Conservation (phyloP, 2,113 vertebrate genomes). For the Ophthalmolycus amberensis region DNA sequence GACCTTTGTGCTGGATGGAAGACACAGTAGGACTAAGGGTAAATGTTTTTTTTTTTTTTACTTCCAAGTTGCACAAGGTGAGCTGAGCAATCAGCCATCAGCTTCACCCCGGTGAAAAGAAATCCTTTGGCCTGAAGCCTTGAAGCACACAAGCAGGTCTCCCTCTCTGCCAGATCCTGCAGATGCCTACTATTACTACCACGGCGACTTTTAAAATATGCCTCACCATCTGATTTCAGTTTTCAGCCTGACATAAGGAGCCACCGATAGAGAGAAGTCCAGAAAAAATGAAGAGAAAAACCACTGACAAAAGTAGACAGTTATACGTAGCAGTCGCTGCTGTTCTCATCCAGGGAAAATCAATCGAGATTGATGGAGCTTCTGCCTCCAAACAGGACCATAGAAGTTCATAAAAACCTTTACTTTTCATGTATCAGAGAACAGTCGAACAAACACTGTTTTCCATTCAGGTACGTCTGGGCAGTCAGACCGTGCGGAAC, state of each 20-base stretch:
- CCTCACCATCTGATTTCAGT: constrained; percentile 75
- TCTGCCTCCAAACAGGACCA: constrained; percentile 27
- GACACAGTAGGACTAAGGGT: constrained; percentile 37
- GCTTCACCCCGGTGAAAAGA: constrained; percentile 56
- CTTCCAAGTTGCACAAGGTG: constrained; percentile 52
- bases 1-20: constrained; percentile 31
- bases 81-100: constrained; percentile 66
- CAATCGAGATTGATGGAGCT: constrained; percentile 15
- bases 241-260: constrained; percentile 51
- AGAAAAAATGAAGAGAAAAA: constrained; percentile 1
- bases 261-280: constrained; percentile 10
- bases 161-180: constrained; percentile 65
- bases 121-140: constrained; percentile 66
- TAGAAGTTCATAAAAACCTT: constrained; percentile 14
- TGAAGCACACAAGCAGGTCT: constrained; percentile 47
- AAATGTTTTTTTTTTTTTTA: constrained; percentile 29
- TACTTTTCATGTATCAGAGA: constrained; percentile 42
- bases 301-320: constrained; percentile 11
- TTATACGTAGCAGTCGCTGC: not conserved
- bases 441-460: constrained; percentile 35
- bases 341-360: constrained; percentile 4
- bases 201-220: constrained; percentile 80
- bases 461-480: constrained; percentile 35
- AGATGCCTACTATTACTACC: constrained; percentile 63
- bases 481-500: constrained; percentile 37